Conservation (phyloP, 2,888 invertebrate species). For the Aplocera efformata region DNA sequence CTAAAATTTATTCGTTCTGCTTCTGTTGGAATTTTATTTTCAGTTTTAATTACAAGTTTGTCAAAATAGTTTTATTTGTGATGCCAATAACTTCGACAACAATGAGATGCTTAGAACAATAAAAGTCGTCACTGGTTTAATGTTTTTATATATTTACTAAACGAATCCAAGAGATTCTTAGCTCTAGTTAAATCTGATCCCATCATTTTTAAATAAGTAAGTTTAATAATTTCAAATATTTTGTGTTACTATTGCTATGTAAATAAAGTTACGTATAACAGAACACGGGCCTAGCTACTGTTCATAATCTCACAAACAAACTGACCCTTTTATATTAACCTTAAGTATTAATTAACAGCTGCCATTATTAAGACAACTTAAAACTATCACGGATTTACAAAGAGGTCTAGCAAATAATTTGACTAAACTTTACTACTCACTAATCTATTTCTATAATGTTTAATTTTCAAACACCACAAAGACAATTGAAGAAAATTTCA, state of each 20-base stretch:
- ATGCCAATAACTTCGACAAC: too few species aligned
- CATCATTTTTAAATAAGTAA: neutral
- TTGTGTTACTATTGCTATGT: too few species aligned
- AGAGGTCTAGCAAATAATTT: constrained; percentile 19
- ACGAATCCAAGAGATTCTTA: constrained; percentile 6
- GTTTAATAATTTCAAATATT: too few species aligned
- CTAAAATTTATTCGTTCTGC: too few species aligned
- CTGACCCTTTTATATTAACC: constrained; percentile 13
- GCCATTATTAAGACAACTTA: constrained; percentile 9
- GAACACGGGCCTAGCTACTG: neutral
- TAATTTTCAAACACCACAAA: too few species aligned
- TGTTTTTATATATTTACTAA: neutral
- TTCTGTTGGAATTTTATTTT: too few species aligned
- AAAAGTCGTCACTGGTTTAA: constrained; percentile 12
- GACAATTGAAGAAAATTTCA: too few species aligned
- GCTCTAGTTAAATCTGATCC: neutral
- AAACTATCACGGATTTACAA: constrained; percentile 25
- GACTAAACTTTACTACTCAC: too few species aligned
- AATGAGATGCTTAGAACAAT: neutral
- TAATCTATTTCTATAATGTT: too few species aligned
- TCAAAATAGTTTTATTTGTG: too few species aligned
- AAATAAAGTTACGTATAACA: too few species aligned
- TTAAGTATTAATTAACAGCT: constrained; percentile 14
- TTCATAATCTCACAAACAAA: constrained; percentile 21
- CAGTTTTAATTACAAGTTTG: too few species aligned